These are phyloP conservation scores for Entelurus aequoreus DNA, from an alignment of 2,113 vertebrate genomes.

Conservation along the genomic window DNA sequence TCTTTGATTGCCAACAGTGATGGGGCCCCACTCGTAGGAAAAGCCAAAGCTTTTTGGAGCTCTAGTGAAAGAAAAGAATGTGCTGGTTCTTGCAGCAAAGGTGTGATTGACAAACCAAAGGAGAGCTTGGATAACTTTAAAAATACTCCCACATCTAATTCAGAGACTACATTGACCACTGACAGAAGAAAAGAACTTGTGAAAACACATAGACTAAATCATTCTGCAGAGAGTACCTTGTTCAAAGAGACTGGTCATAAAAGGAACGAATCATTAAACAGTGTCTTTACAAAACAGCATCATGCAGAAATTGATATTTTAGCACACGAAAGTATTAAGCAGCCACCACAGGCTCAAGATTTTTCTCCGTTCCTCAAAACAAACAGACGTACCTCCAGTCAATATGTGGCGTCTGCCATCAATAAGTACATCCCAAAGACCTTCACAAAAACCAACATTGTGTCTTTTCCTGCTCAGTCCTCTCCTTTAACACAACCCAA, in stretches of 20 bases:
- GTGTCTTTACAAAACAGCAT: conserved; percentile 23
- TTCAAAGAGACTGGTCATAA: conserved; percentile 19
- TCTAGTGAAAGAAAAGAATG: conserved; percentile 66
- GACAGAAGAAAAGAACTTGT: conserved; percentile 25
- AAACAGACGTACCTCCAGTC: conserved; percentile 85
- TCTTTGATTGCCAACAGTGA: conserved; percentile 29
- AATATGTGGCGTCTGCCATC: conserved; percentile 89
- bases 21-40: conserved; percentile 65
- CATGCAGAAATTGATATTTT: conserved; percentile 27
- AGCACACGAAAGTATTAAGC: conserved; percentile 34
- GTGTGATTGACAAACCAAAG: conserved; percentile 34
- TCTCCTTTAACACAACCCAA: conserved; percentile 10
- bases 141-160: conserved; percentile 12
- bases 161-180: conserved; percentile 35
- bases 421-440: conserved; percentile 66
- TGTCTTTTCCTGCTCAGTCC: conserved; percentile 19
- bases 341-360: conserved; percentile 34
- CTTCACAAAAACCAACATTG: conserved; percentile 26
- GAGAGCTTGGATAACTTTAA: conserved; percentile 36
- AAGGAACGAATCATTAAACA: conserved; percentile 19
- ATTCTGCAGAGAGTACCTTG: conserved; percentile 14
- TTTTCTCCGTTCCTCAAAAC: conserved; percentile 73
- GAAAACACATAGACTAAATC: conserved; percentile 15
- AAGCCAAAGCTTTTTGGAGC: conserved; percentile 83
- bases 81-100: conserved; percentile 20